Evolutionary conservation across 2,797 vertebrate genomes (phyloP), one percentile per base, ranked within the genome.

Genomic region (Lerista edwardsae): DNA sequence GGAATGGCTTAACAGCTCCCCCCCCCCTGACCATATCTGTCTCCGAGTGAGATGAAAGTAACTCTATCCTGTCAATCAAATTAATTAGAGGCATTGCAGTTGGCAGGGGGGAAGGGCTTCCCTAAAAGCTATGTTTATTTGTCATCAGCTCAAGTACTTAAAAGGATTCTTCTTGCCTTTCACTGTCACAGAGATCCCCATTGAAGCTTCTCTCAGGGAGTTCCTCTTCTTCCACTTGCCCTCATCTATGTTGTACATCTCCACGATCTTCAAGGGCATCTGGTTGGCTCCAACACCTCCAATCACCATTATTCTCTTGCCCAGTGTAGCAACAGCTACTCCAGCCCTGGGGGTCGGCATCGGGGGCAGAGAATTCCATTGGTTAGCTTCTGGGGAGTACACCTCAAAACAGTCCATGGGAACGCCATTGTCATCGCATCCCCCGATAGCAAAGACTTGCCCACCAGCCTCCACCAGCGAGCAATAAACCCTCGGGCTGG

Each of bases 171-270:
- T 86, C 94, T 92, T 95, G 97, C 98, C 98, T 98, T 98, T 99
- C 41, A 97, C 97, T 0, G 96, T 97, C 92, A 99, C 96, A 0
- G 98, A 97, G 81, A 99, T 95, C 64, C 98, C 98, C 98, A 99
- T 99, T 85, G 98, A 95, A 0, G 98, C 97, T 90, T 99, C 98
- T 0, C 98, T 95, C 68, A 99, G 96, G 0, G 96, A 93, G 65
- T 96, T 98, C 92, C 97, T 97, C 96, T 97, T 99, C 96, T 97
- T 98, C 98, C 98, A 99, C 93, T 96, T 97, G 73, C 98, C 98
- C 84, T 99, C 98, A 0, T 99, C 98, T 3, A 97, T 96, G 95
- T 96, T 97, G 96, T 97, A 99, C 95, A 98, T 96, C 94, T 99
- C 98, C 94, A 99, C 98, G 57, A 96, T 96, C 95, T 98, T 98